These are phyloP conservation scores for Acronicta alni DNA, from an alignment of 2,888 invertebrate species.

Conservation along the genomic window DNA sequence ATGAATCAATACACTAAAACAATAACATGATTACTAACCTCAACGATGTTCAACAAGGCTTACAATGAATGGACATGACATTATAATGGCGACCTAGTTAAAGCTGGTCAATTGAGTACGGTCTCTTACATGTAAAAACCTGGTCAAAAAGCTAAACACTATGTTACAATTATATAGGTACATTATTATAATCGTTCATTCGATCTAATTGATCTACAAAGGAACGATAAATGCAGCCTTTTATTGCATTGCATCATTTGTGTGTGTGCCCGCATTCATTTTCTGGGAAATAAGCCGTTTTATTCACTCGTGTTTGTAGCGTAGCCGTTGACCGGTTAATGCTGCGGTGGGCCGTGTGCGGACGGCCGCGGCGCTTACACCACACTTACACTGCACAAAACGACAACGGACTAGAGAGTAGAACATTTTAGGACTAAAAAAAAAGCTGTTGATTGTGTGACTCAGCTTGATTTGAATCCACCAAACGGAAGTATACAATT, in stretches of 20 bases:
- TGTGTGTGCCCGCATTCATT: slow-evolving; percentile 30
- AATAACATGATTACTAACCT: background rate
- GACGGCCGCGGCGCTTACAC: slow-evolving; percentile 67
- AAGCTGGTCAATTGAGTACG: slow-evolving; percentile 33
- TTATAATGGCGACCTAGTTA: slow-evolving; percentile 48
- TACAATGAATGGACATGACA: slow-evolving; percentile 42
- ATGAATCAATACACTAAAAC: background rate
- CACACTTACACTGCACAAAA: slow-evolving; percentile 65
- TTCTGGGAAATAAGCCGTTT: slow-evolving; percentile 54
- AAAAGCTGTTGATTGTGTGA: slow-evolving; percentile 30
- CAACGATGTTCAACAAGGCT: slow-evolving; percentile 25
- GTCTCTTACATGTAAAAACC: slow-evolving; percentile 20
- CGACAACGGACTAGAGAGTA: slow-evolving; percentile 43
- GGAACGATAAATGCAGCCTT: slow-evolving; percentile 24
- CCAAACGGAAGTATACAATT: slow-evolving; percentile 34
- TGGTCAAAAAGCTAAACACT: slow-evolving; percentile 21
- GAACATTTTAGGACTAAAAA: slow-evolving; percentile 41
- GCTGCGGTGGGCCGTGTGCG: slow-evolving; percentile 67
- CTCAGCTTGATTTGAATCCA: slow-evolving; percentile 38
- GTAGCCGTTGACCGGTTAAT: slow-evolving; percentile 56
- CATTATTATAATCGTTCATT: slow-evolving; percentile 4
- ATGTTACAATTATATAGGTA: slow-evolving; percentile 9
- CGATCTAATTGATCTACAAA: slow-evolving; percentile 16
- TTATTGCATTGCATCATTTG: slow-evolving; percentile 39
- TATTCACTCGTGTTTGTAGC: slow-evolving; percentile 46